A percentile compares a stretch with the other conserved stretches of the same genome.
phyloP scores from a whole-genome alignment of 2,888 invertebrate species.

The Drosophila macrospina region DNA sequence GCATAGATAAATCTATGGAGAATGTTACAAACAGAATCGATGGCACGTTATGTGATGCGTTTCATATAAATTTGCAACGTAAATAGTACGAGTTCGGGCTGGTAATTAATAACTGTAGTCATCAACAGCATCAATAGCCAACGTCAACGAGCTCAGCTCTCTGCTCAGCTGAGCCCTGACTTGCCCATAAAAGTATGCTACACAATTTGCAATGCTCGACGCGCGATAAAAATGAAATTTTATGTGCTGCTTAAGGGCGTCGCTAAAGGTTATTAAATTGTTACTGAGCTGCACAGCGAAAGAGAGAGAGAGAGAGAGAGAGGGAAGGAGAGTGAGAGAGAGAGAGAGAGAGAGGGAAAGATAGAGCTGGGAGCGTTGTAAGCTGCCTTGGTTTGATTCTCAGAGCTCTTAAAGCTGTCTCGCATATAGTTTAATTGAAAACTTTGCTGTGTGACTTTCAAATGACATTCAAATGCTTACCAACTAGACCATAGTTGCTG shows the following conservation, averaged over 20 bases:
- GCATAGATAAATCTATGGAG: conserved; percentile 30
- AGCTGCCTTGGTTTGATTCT: conserved; percentile 1
- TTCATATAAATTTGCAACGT: conserved; percentile 45
- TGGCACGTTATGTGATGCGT: conserved; percentile 38
- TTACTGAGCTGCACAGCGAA: background rate
- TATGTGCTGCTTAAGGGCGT: conserved; percentile 62
- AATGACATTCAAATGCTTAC: conserved; percentile 67
- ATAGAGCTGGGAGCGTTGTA: background rate
- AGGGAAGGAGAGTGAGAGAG: no score
- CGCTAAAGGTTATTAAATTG: conserved; percentile 61
- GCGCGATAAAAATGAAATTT: conserved; percentile 71
- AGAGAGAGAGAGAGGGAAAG: no score
- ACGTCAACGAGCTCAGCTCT: background rate
- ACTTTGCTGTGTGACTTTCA: conserved; percentile 67
- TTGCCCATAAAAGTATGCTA: conserved; percentile 54
- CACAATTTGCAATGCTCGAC: conserved; percentile 57
- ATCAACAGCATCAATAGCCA: conserved; percentile 1
- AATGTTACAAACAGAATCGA: conserved; percentile 22
- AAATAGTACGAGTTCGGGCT: conserved; percentile 30
- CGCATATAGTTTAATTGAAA: conserved; percentile 57
- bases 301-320: no score
- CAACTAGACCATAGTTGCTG: background rate
- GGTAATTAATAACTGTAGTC: conserved; percentile 51
- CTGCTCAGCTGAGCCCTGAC: conserved; percentile 16
- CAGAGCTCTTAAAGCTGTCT: conserved; percentile 49